Conservation (phyloP, 1,140 invertebrate genomes). For the Drosophila tristis region DNA sequence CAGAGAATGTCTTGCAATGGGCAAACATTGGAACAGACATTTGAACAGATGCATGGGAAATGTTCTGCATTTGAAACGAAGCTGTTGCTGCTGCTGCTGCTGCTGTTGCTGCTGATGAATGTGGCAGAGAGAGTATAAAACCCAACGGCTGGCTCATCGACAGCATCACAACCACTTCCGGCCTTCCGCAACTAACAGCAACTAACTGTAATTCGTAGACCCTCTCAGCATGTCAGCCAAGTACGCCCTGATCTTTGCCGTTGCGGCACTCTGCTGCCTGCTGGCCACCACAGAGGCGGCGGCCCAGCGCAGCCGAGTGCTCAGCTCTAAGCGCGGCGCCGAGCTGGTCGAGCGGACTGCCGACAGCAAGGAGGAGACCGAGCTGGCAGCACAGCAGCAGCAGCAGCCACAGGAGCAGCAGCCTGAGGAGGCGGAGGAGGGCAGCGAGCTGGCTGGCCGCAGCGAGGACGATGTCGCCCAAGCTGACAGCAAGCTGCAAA, state of each 20-base stretch:
- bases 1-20: slow-evolving; percentile 41
- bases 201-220: slow-evolving; percentile 27
- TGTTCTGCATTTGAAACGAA: neutral
- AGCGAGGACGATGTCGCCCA: slow-evolving; percentile 18
- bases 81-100: too few species aligned
- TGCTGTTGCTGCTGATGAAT: too few species aligned
- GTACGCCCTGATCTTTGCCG: slow-evolving; percentile 60
- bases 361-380: slow-evolving; percentile 1
- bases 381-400: slow-evolving; percentile 22
- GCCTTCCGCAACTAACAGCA: slow-evolving; percentile 56
- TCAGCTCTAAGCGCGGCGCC: slow-evolving; percentile 28
- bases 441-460: slow-evolving; percentile 24
- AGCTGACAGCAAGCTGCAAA: slow-evolving; percentile 6
- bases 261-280: slow-evolving; percentile 69
- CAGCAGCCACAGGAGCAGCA: slow-evolving; percentile 21
- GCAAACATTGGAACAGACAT: slow-evolving; percentile 74
- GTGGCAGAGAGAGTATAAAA: slow-evolving; percentile 50
- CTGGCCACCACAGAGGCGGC: slow-evolving; percentile 50
- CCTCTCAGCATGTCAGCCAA: slow-evolving; percentile 51
- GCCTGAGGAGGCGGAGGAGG: slow-evolving; percentile 2
- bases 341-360: slow-evolving; percentile 26
- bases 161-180: slow-evolving; percentile 70
- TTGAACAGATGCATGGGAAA: slow-evolving; percentile 61
- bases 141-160: slow-evolving; percentile 8
- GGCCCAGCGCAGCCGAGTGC: slow-evolving; percentile 43